Evolutionary conservation across 2,113 vertebrate genomes (phyloP).

Genomic region (Thamnaconus septentrionalis): DNA sequence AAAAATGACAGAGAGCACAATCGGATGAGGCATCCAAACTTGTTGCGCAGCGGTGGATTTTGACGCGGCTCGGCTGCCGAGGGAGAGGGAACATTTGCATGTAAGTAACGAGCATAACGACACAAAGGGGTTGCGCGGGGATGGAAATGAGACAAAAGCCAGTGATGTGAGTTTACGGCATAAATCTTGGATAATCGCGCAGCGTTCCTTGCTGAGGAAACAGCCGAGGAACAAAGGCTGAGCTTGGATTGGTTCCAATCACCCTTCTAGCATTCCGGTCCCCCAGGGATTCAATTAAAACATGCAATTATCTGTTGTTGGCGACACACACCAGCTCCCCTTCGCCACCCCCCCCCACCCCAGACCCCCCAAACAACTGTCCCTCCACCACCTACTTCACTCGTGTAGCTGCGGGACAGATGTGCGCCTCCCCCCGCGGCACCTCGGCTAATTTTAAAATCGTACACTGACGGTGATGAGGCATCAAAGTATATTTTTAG

Average conservation of each 20-base stretch:
- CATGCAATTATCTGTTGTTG: constrained; percentile 67
- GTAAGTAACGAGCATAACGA: background rate
- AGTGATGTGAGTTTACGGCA: background rate
- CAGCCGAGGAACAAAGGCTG: constrained; percentile 39
- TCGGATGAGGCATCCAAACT: constrained; percentile 33
- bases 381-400: background rate
- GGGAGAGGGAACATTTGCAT: background rate
- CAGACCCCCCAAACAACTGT: constrained; percentile 7
- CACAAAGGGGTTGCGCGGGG: background rate
- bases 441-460: too few relatives aligned
- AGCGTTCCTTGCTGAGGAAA: constrained; percentile 30
- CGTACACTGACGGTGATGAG: too few relatives aligned
- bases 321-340: constrained; percentile 17
- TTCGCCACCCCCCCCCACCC: constrained; percentile 20
- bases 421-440: too few relatives aligned
- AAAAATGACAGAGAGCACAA: constrained; percentile 15
- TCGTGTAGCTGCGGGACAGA: too few relatives aligned
- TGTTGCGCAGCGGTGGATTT: constrained; percentile 36
- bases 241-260: constrained; percentile 56
- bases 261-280: constrained; percentile 46
- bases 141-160: background rate
- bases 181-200: constrained; percentile 1
- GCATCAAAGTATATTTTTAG: too few relatives aligned
- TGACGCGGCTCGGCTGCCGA: background rate
- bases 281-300: constrained; percentile 75